Percentiles rank a stretch among this genome's conserved stretches.
Conservation (phyloP, 1,140 invertebrate species). For the Goniozus legneri region DNA sequence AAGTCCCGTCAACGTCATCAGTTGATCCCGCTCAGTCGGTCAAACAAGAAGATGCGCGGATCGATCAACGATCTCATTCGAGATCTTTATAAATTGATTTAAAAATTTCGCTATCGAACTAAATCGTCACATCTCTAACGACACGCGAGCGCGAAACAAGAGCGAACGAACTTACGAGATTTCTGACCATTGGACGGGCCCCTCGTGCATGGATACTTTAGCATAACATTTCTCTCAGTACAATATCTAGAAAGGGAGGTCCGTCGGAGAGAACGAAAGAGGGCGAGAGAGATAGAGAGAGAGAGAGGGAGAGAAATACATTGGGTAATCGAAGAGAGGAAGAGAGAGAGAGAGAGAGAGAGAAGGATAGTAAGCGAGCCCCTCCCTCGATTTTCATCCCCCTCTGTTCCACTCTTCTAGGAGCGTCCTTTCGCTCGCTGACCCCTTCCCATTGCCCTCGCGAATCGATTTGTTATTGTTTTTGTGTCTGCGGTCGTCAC, state of each 20-base stretch:
- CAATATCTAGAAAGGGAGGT: slow-evolving; percentile 32
- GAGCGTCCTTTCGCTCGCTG: slow-evolving; percentile 32
- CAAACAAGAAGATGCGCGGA: too few relatives aligned
- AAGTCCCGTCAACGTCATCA: too few relatives aligned
- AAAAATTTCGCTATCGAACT: too few relatives aligned
- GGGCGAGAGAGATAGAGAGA: background rate
- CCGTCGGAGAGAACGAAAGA: too few relatives aligned
- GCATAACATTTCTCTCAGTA: slow-evolving; percentile 37
- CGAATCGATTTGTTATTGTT: slow-evolving; percentile 56
- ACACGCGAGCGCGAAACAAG: background rate
- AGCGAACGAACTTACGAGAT: slow-evolving; percentile 27
- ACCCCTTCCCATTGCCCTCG: slow-evolving; percentile 45
- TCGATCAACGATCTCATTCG: too few relatives aligned
- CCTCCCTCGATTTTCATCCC: background rate
- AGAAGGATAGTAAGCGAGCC: background rate
- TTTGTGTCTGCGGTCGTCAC: slow-evolving; percentile 52
- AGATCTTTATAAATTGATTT: too few relatives aligned
- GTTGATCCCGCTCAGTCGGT: too few relatives aligned
- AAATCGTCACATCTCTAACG: too few relatives aligned
- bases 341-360: slow-evolving; percentile 17
- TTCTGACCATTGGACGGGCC: slow-evolving; percentile 33
- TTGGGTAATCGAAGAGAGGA: too few relatives aligned
- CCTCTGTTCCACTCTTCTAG: slow-evolving; percentile 1
- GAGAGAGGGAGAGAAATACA: background rate
- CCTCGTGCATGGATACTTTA: slow-evolving; percentile 39